These are phyloP conservation scores for Bothrops jararaca DNA, from an alignment of 2,113 vertebrate genomes.

Conservation along the genomic window DNA sequence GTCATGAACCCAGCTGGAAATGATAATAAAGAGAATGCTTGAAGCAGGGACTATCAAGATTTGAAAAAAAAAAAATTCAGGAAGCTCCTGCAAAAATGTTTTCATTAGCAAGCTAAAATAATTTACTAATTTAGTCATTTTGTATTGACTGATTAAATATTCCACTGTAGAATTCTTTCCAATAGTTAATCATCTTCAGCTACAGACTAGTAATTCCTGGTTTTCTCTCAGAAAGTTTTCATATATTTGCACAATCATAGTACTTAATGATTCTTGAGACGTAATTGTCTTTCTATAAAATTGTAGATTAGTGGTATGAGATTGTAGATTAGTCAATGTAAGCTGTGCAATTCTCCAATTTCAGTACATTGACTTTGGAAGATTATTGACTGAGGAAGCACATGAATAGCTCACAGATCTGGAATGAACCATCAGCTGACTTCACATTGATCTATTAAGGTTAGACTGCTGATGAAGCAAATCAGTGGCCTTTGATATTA, in stretches of 20 bases:
- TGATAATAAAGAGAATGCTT: background rate
- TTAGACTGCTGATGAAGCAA: background rate
- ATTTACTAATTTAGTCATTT: background rate
- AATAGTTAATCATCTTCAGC: background rate
- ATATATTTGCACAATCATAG: constrained; percentile 9
- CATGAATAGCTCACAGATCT: constrained; percentile 32
- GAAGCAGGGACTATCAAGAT: background rate
- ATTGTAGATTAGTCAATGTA: constrained; percentile 1
- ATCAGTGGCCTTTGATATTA: background rate
- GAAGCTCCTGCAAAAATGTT: background rate
- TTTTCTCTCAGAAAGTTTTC: background rate
- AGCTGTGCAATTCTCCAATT: constrained; percentile 1
- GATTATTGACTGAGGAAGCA: constrained; percentile 3
- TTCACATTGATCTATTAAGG: background rate
- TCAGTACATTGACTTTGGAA: background rate
- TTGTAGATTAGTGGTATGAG: background rate
- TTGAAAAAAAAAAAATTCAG: background rate
- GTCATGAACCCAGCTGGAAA: background rate
- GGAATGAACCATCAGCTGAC: constrained; percentile 12
- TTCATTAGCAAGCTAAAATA: background rate
- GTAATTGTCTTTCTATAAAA: background rate
- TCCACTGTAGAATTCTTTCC: background rate
- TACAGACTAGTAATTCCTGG: background rate
- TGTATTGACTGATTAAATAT: background rate
- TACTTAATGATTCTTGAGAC: background rate